Evolutionary conservation across 2,888 invertebrate genomes (phyloP).

Genomic region (Ophioninae sp.): DNA sequence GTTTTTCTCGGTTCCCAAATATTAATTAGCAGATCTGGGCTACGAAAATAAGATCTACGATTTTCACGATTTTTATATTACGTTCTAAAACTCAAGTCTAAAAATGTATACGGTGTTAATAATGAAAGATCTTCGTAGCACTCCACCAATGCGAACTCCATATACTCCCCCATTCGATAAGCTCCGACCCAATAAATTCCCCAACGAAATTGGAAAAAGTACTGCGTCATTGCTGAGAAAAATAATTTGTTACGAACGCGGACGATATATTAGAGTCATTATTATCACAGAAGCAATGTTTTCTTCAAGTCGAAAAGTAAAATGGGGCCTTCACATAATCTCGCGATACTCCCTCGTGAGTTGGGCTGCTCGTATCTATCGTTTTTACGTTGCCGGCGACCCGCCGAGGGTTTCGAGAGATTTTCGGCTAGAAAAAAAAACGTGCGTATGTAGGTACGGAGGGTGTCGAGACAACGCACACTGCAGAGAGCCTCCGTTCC

Average conservation of each 20-base stretch:
- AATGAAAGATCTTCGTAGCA: neutral
- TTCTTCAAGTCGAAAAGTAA: neutral
- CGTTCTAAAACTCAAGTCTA: too few species aligned
- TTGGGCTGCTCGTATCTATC: neutral
- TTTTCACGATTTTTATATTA: too few species aligned
- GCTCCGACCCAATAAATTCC: neutral
- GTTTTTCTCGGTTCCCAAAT: too few species aligned
- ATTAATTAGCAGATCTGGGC: too few species aligned
- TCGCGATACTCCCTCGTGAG: neutral
- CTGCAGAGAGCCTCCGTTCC: constrained; percentile 12
- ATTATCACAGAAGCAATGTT: neutral
- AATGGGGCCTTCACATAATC: neutral
- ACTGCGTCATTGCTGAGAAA: neutral
- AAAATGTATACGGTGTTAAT: too few species aligned
- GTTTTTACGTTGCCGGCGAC: neutral
- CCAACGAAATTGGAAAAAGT: neutral
- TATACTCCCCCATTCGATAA: too few species aligned
- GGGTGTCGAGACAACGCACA: constrained; percentile 18
- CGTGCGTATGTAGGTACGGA: neutral
- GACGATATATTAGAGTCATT: neutral
- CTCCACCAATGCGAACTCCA: too few species aligned
- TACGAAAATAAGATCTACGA: too few species aligned
- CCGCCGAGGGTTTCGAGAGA: neutral
- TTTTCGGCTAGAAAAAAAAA: constrained; percentile 26
- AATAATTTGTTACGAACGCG: too few species aligned